Percentiles rank a stretch among this genome's conserved stretches.
These are phyloP conservation scores for Pammene fasciana DNA, from an alignment of 2,888 invertebrate genomes.

Conservation along the genomic window DNA sequence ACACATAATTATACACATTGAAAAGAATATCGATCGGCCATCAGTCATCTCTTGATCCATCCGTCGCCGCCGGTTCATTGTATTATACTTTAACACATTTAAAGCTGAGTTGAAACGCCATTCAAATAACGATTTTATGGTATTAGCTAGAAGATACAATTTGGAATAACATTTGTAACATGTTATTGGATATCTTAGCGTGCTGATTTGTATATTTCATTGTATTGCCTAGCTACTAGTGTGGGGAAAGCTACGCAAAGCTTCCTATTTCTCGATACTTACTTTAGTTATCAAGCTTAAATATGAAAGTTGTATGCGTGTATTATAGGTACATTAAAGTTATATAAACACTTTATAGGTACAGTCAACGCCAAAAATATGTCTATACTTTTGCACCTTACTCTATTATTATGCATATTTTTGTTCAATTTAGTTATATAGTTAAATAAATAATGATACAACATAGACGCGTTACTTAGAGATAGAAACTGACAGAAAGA, in stretches of 20 bases:
- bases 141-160: neutral
- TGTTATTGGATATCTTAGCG: neutral
- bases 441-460: too few relatives aligned
- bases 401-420: too few relatives aligned
- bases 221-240: constrained; percentile 51
- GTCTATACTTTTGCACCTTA: too few relatives aligned
- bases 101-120: neutral
- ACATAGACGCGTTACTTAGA: too few relatives aligned
- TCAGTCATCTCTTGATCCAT: constrained; percentile 45
- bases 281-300: constrained; percentile 50
- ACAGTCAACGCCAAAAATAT: too few relatives aligned
- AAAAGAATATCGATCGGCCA: constrained; percentile 42
- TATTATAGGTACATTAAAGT: too few relatives aligned
- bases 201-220: constrained; percentile 49
- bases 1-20: constrained; percentile 38
- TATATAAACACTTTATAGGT: too few relatives aligned
- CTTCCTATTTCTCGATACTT: constrained; percentile 50
- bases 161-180: neutral
- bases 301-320: constrained; percentile 28
- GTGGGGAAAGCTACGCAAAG: constrained; percentile 59
- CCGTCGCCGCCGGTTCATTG: constrained; percentile 27
- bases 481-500: too few relatives aligned
- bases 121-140: constrained; percentile 7
- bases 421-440: too few relatives aligned
- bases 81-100: constrained; percentile 2